Base-by-base conservation (phyloP, 2,113 vertebrate genomes). In the Canis aureus region DNA sequence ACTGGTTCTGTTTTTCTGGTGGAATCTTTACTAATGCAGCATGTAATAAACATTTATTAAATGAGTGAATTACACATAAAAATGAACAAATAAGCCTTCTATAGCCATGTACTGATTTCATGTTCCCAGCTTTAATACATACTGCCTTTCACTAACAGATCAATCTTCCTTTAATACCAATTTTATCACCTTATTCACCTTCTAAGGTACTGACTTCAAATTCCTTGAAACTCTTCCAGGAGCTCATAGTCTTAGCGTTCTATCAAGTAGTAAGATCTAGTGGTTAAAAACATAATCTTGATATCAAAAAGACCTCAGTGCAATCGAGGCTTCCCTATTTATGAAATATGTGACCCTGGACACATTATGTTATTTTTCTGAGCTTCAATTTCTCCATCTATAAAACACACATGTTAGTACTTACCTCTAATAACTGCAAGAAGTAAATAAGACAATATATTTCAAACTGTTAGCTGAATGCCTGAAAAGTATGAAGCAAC, bases 401-500 rank as follows among this genome's bases (percentile, higher is more conserved):
- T 82, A 89, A 81, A 67, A 92, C 43, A 59, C 9, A 62, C 59
- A 51, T 66, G 17, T 25, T 32, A 89, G 62, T 25, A 67, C 6
- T 92, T 59, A 74, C 22, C 49, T 93, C 17, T 82, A 57, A 95
- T 35, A 89, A 81, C 15, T 78, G 60, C 55, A 74, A 71, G 55
- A 2, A 59, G 1, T 64, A 78, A 62, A 69, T 76, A 97, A 69
- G 11, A 81, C 35, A 95, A 32, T 67, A 69, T 62, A n/a, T 67
- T 23, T 83, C 57, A 82, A 82, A 19, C 81, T 96, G 35, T 95
- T 95, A 76, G 69, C 17, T 73, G 64, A 89, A 57, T 89, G 53
- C 17, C 20, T 92, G 55, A 84, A 51, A 96, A 49, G 12, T 49
- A 71, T 6, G 35, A 59, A 66, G 51, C 64, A 49, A 23, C 13